Base-by-base conservation (phyloP, 2,113 vertebrate species). In the Clarias batrachus region DNA sequence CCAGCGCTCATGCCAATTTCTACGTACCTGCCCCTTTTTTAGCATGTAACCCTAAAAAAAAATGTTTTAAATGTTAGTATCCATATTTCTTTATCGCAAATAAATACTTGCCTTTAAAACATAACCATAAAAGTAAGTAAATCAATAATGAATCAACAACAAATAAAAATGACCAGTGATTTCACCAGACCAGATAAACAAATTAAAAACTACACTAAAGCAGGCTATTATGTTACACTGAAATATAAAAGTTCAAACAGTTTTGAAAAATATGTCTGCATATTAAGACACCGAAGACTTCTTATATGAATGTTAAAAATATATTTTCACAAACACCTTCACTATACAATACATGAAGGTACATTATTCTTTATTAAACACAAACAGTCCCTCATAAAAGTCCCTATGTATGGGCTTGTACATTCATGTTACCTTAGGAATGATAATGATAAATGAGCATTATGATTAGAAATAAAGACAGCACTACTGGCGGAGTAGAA, bases 1-100 rank as follows among this genome's bases (percentile, higher is more conserved):
- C 95, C 95, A 96, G 41, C 95, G 95, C 91, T 96, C 95, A 0
- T 93, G 95, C 95, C 95, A 96, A 89, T 96, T 96, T 86, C 95
- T 90, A 2, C 95, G 93, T 57, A 95, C 87, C 11, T 96, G 94
- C 0, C 95, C 95, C 83, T 96, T 96, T 86, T 96, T 96, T 93
- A 94, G 93, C 94, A 96, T 95, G 88, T 96, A 96, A 74, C 95
- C 95, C 95, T 96, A 87, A 19, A 66, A 16, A 60, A 70, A 16
- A 48, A 19, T 23, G 27, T n/a, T 13, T 0, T 2, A 37, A 37
- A 37, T 11, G 14, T 27, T n/a, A 78, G 25, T 76, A 54, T 1
- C 11, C 37, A 12, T 12, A 33, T 56, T 33, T 76, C 21, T 41
- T 8, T 30, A 70, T 62, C 16, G 52, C 41, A 76, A 7, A 37